These are phyloP conservation scores for Tetanocera ferruginea DNA, from an alignment of 2,888 invertebrate species.

Conservation along the genomic window DNA sequence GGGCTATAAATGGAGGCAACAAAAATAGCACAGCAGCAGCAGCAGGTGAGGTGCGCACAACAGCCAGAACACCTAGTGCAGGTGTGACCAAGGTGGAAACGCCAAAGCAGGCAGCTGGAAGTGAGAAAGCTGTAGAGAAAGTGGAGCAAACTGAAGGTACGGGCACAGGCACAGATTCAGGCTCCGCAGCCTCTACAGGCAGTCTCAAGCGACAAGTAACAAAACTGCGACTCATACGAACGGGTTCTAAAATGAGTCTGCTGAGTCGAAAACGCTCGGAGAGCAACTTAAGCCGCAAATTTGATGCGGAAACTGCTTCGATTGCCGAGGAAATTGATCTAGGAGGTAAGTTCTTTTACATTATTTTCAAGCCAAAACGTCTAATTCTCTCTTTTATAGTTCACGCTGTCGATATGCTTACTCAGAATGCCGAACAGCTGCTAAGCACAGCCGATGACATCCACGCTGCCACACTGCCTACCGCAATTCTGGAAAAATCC, in stretches of 20 bases:
- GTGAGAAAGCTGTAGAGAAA: slow-evolving; percentile 44
- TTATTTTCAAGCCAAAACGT: slow-evolving; percentile 72
- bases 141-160: neutral
- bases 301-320: slow-evolving; percentile 36
- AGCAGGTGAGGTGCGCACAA: neutral
- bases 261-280: slow-evolving; percentile 63
- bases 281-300: slow-evolving; percentile 62
- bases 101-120: slow-evolving; percentile 19
- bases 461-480: neutral
- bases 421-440: slow-evolving; percentile 73
- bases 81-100: neutral
- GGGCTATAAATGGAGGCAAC: neutral
- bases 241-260: slow-evolving; percentile 64
- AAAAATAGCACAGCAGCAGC: neutral
- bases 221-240: slow-evolving; percentile 60
- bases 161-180: neutral
- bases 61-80: slow-evolving; percentile 11
- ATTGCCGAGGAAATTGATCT: slow-evolving; percentile 23
- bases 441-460: slow-evolving; percentile 30
- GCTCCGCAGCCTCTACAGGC: slow-evolving; percentile 44
- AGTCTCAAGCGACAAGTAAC: slow-evolving; percentile 59
- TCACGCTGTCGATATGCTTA: slow-evolving; percentile 73
- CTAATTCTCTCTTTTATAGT: slow-evolving; percentile 74
- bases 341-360: slow-evolving; percentile 52
- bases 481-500: slow-evolving; percentile 62